Conservation (phyloP, 2,113 vertebrate species). For the Zapus hudsonius region DNA sequence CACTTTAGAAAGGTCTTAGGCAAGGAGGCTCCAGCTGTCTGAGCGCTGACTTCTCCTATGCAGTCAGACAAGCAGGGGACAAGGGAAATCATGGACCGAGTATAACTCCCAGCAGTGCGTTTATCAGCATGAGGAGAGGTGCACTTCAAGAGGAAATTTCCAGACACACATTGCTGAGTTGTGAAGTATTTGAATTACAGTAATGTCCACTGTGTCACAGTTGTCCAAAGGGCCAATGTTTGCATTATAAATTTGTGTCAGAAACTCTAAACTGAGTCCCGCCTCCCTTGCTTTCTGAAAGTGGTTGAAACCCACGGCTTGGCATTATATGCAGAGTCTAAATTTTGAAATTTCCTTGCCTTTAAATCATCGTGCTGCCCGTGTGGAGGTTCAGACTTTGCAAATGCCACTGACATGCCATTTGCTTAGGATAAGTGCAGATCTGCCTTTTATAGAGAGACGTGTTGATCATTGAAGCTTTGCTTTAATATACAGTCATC, state of each 20-base stretch:
- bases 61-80: not conserved
- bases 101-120: not conserved
- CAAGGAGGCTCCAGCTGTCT: constrained; percentile 65
- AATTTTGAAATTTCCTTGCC: not conserved
- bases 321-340: not conserved
- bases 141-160: constrained; percentile 63
- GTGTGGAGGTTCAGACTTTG: not conserved
- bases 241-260: constrained; percentile 16
- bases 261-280: not conserved
- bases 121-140: constrained; percentile 71
- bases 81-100: not conserved
- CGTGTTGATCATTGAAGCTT: not conserved
- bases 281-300: constrained; percentile 2
- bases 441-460: not conserved
- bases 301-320: constrained; percentile 44
- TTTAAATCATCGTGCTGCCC: not conserved
- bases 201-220: constrained; percentile 35
- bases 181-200: constrained; percentile 44
- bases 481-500: not conserved
- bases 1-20: constrained; percentile 24
- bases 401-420: not conserved
- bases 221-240: constrained; percentile 29
- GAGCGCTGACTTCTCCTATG: constrained; percentile 65
- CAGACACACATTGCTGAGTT: constrained; percentile 62
- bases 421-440: not conserved